Evolutionary conservation across 2,888 invertebrate species (phyloP), one percentile per base, ranked within the genome.

Genomic region (Pyrochroa serraticornis): DNA sequence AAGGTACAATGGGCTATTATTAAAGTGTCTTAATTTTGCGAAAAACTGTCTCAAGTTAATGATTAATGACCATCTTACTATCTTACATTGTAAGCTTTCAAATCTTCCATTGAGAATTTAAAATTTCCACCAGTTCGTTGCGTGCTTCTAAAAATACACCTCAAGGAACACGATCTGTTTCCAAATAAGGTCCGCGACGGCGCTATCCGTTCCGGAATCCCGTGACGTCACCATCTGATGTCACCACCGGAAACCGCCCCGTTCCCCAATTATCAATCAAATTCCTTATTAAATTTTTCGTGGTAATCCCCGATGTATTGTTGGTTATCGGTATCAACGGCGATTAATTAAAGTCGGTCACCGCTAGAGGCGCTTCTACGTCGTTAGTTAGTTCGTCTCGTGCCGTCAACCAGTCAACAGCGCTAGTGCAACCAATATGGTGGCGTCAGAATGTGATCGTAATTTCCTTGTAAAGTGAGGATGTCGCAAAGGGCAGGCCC

Each of bases 401-500:
- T 39, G 39, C 39, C 12, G 39, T 39, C 39, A 12, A 33, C 42
- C 45, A 54, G 51, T 52, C 53, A 43, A 50, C 46, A 34, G 37
- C 34, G 45, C 32, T 22, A 77, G 79, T 80, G 71, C 69, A 67
- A 81, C 80, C 82, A 86, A 85, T 78, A 86, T 86, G 86, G 85
- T 85, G 80, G 84, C 81, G 79, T 80, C 76, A 80, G 79, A 79
- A 81, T 82, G 81, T 74, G 73, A 74, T 74, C 71, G 75, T 72
- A 61, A 61, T 22, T 54, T 60, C 38, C n/a, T 39, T 59, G 59
- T 57, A 64, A 67, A 65, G 72, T 63, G 71, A 85, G 85, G 71
- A 85, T 85, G 85, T 84, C 85, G 80, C 79, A 82, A 80, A 82
- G 82, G 81, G 82, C 82, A 80, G 81, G 83, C 82, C 81, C 84